Base-by-base conservation (phyloP, 2,113 vertebrate species). In the Vimba vimba region DNA sequence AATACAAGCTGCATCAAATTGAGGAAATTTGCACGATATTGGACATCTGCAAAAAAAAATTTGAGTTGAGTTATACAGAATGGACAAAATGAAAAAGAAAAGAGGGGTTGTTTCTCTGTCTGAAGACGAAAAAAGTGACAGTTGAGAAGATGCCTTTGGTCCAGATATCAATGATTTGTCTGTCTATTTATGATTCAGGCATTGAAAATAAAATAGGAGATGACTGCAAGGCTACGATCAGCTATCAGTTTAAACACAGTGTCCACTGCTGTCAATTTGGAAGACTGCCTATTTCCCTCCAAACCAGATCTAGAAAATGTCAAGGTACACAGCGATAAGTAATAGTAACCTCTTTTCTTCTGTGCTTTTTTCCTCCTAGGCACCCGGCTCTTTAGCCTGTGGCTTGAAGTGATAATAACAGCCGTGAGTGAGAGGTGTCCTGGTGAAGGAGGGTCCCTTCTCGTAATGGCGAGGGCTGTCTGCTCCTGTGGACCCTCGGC, bases 201-300 rank as follows among this genome's bases (percentile, higher is more conserved):
- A 89, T 88, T 91, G 79, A 85, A 86, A 92, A 89, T 87, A 27
- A 92, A 91, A 93, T 92, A 90, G 91, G 88, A 90, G 85, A 89
- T 89, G 88, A 85, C 62, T 82, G 57, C 90, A 85, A 77, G 87
- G 86, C 88, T 87, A 87, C 88, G 91, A 93, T 94, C 93, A 92
- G 89, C 89, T 83, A 92, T 93, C 91, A 93, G 83, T 90, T 92
- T 94, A 94, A 95, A 93, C 92, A 94, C 90, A 91, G 92, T 90
- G 92, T 93, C 93, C 91, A 73, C 85, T 90, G 86, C 89, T 85
- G 47, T 91, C 92, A 93, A 92, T 94, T 95, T 93, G 89, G 86
- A 94, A 92, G 89, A 83, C 92, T 87, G 84, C 91, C 88, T 94
- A 92, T 92, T 90, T 82, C 71, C 47, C 66, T 69, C 47, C 87